Conservation (phyloP, 1,140 invertebrate genomes). For the Neodiprion virginianus region DNA sequence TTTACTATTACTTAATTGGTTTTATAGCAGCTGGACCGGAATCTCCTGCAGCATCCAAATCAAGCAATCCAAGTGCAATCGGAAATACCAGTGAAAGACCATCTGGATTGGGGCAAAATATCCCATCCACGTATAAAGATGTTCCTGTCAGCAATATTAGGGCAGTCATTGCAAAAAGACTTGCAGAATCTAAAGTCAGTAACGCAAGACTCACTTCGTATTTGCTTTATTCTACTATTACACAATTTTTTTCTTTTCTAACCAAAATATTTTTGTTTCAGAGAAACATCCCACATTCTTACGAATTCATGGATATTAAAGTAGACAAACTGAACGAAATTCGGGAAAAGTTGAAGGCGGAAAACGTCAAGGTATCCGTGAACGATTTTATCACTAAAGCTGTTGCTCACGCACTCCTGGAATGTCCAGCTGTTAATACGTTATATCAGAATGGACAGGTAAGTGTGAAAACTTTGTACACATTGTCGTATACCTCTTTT, state of each 20-base stretch:
- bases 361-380: conserved; percentile 86
- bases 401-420: conserved; percentile 82
- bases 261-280: conserved; percentile 29
- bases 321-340: conserved; percentile 70
- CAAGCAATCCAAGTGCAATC: background rate
- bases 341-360: conserved; percentile 73
- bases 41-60: background rate
- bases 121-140: conserved; percentile 72
- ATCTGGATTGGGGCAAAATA: background rate
- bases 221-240: conserved; percentile 16
- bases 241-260: conserved; percentile 23
- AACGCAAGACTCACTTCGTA: background rate
- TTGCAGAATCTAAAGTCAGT: conserved; percentile 87
- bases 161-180: conserved; percentile 88
- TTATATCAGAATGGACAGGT: conserved; percentile 54
- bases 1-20: background rate
- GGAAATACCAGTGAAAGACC: background rate
- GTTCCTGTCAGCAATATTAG: conserved; percentile 87
- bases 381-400: conserved; percentile 99
- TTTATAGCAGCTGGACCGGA: conserved; percentile 23
- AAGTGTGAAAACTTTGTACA: conserved; percentile 16
- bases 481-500: conserved; percentile 19
- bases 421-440: conserved; percentile 91
- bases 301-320: conserved; percentile 85
- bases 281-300: conserved; percentile 94